These are phyloP conservation scores for Haliaeetus leucogaster DNA, from an alignment of 2,113 vertebrate genomes.

Conservation along the genomic window DNA sequence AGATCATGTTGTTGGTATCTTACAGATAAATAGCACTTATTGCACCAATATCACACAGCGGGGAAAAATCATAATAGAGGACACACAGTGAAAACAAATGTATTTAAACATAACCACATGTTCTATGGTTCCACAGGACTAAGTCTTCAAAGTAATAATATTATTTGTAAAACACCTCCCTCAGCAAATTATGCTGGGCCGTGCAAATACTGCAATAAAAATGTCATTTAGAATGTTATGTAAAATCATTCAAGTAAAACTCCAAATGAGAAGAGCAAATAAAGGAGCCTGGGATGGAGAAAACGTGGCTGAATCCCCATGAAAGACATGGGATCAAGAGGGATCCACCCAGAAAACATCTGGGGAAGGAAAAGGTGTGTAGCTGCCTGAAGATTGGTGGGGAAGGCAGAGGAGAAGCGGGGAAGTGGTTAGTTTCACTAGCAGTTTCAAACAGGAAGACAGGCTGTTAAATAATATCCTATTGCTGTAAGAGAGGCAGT, in stretches of 20 bases:
- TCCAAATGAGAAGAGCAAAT: background rate
- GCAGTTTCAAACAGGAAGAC: background rate
- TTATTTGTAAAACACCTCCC: constrained; percentile 52
- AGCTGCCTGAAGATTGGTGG: background rate
- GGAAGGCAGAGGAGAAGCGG: background rate
- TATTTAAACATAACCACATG: constrained; percentile 56
- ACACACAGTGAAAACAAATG: constrained; percentile 33
- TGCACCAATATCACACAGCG: constrained; percentile 2
- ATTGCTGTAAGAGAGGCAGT: background rate
- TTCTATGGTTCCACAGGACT: background rate
- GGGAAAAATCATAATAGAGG: constrained; percentile 28
- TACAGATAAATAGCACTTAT: constrained; percentile 21
- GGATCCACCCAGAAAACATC: background rate
- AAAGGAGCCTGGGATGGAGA: background rate
- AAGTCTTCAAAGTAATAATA: constrained; percentile 52
- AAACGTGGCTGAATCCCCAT: background rate
- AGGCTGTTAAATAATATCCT: background rate
- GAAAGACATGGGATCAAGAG: background rate
- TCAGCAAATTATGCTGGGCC: constrained; percentile 11
- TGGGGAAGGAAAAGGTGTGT: background rate
- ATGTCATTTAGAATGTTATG: constrained; percentile 10
- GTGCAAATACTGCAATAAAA: constrained; percentile 27
- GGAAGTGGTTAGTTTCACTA: background rate
- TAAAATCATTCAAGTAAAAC: constrained; percentile 21
- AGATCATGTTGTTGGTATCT: background rate